Conservation (phyloP, 2,113 vertebrate species). For the Phaetusa simplex region DNA sequence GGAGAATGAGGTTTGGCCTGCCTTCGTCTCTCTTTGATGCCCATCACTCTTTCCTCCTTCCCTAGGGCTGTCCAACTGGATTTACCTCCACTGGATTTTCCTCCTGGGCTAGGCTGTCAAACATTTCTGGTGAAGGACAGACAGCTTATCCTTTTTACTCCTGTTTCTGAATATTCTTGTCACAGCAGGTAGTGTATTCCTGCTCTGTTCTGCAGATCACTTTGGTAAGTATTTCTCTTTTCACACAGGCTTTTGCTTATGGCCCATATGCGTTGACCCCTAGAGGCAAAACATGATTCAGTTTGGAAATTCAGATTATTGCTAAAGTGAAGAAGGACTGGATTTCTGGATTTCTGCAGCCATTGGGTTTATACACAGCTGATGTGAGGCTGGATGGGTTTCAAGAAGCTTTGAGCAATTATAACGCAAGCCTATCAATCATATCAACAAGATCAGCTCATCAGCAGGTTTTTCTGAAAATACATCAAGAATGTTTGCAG, state of each 20-base stretch:
- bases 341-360: neutral
- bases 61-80: neutral
- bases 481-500: neutral
- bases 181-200: neutral
- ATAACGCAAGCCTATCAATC: neutral
- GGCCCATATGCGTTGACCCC: neutral
- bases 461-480: neutral
- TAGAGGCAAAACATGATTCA: neutral
- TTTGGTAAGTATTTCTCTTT: neutral
- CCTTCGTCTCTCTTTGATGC: neutral
- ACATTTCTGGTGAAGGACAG: neutral
- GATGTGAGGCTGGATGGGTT: neutral
- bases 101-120: neutral
- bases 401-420: neutral
- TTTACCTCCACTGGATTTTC: neutral
- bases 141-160: neutral
- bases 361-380: neutral
- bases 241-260: neutral
- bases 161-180: neutral
- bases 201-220: neutral
- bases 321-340: neutral
- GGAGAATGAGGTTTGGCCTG: neutral
- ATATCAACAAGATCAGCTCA: neutral
- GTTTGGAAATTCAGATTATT: neutral
- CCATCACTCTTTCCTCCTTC: neutral